Base-by-base conservation (phyloP, 2,797 vertebrate genomes). In the Tragopan temminckii region DNA sequence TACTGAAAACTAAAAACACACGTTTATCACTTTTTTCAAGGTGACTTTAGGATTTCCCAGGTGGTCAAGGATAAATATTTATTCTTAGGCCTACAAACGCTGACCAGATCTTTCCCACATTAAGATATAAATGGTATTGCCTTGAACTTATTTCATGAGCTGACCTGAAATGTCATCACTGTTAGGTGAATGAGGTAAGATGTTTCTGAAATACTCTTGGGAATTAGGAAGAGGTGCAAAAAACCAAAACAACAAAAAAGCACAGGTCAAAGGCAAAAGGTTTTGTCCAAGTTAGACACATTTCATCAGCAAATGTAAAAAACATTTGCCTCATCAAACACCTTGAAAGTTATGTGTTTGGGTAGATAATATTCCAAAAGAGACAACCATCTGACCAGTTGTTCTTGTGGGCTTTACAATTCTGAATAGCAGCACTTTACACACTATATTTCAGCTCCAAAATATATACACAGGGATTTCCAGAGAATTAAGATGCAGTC, bases 241-340 rank as follows among this genome's bases (percentile, higher is more conserved):
- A 43, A 45, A 20, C 9, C 20, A 45, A 45, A 45, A 45, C 18
- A 46, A 46, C 18, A 80, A 93, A 68, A 38, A 94, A 43, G 3
- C 13, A 40, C 20, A 66, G 62, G 43, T 86, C 24, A 20, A 76
- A 72, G 29, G 66, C 23, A 57, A 67, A 21, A 66, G 25, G 21
- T 82, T 89, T 94, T 86, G 50, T 85, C 71, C 57, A 79, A 89
- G 40, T 70, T 10, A 69, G 0, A 40, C 20, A 85, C 10, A 77
- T 61, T 85, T 81, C 64, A 79, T 46, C 64, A 93, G 57, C 52
- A 84, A 75, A 58, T 45, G 31, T 69, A 67, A 76, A 89, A 91
- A 63, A 0, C 46, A 40, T 25, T 57, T 89, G 11, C 24, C 15
- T 88, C 29, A 88, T 24, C 18, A 62, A 72, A 58, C 12, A 68